Base-by-base conservation (phyloP, 2,113 vertebrate species). In the Proterorhinus semilunaris region DNA sequence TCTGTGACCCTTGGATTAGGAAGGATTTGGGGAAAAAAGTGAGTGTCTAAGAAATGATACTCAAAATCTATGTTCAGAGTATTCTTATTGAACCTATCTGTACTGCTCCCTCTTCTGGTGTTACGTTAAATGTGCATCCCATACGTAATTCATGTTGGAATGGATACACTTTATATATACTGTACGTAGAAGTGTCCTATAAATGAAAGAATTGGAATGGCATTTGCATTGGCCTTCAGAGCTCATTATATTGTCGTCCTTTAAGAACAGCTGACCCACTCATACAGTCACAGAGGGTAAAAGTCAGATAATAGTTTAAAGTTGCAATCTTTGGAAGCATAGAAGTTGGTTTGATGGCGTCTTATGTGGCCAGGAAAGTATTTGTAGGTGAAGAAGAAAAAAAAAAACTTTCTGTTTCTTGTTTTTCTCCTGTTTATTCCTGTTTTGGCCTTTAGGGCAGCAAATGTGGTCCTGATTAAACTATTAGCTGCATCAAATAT, bases 1-100 rank as follows among this genome's bases (percentile, higher is more conserved):
- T 44, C 3, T 1, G n/a, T 68, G 65, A 82, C 59, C 71, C 47
- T 45, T 47, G 51, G 13, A 46, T 71, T 15, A 53, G 6, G 73
- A 55, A 64, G 43, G 58, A 45, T 43, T 61, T 43, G 58, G 45
- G 45, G 10, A 58, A 36, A 36, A 36, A 36, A 36, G 27, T 36
- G 27, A 36, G 27, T 36, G 27, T 36, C 27, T 36, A 36, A 36
- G 27, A 4, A 5, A 36, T 36, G 27, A 36, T 36, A 36, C 3
- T 36, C 27, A 36, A 36, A 36, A 36, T 36, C 27, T 36, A 5
- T 36, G 27, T 36, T 36, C 27, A 36, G 27, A 36, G 27, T 4
- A 57, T 12, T 9, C 15, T 10, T 61, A 44, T 61, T 44, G 7
- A 43, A 4, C 3, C 57, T 36, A 44, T 55, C 36, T 45, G 49